phyloP scores from a whole-genome alignment of 2,113 vertebrate genomes.

The Leptobrachium leishanense region DNA sequence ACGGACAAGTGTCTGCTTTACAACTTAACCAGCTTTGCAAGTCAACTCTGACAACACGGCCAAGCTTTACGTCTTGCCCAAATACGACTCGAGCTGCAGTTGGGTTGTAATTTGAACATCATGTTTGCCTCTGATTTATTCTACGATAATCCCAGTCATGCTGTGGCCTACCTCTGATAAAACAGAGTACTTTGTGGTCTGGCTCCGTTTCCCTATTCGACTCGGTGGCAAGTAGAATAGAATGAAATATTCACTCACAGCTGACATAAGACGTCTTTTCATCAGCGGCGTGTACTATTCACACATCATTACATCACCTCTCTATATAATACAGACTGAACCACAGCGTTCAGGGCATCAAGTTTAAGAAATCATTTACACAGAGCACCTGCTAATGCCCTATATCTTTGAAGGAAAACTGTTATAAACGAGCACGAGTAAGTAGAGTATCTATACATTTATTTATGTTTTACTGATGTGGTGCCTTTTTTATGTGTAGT shows the following conservation, averaged over 20 bases:
- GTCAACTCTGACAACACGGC: too few species aligned
- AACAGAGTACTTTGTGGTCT: conserved; percentile 41
- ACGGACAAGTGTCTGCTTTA: too few species aligned
- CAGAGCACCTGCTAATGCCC: not conserved
- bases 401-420: too few species aligned
- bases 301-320: conserved; percentile 18
- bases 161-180: conserved; percentile 43
- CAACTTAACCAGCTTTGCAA: too few species aligned
- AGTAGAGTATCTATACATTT: too few species aligned
- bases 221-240: conserved; percentile 16
- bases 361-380: not conserved
- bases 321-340: not conserved
- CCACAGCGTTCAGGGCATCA: not conserved
- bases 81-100: not conserved
- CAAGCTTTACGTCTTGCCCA: not conserved
- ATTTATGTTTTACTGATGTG: too few species aligned
- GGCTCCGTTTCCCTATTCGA: conserved; percentile 35
- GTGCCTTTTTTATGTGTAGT: too few species aligned
- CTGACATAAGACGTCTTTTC: conserved; percentile 12
- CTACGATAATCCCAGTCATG: conserved; percentile 43
- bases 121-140: conserved; percentile 39
- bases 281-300: conserved; percentile 5
- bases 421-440: too few species aligned
- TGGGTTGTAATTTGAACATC: conserved; percentile 26
- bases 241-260: conserved; percentile 21